Evolutionary conservation across 2,113 vertebrate genomes (phyloP).

Genomic region (Notothenia rossii): DNA sequence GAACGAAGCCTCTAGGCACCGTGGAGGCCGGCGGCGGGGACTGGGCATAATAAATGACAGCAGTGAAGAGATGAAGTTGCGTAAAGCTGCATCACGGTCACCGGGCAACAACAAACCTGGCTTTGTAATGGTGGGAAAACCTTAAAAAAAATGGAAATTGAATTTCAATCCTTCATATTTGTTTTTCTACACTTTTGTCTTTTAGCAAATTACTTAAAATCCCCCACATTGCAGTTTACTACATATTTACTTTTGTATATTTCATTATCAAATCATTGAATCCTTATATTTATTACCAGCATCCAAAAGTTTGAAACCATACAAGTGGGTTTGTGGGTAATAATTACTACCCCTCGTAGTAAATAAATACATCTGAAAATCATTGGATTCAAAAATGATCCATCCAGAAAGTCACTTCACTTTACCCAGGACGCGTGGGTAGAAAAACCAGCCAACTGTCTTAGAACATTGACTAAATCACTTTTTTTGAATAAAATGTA

Average conservation of each 20-base stretch:
- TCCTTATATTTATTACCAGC: not conserved
- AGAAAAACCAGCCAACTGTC: not conserved
- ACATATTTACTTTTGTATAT: not conserved
- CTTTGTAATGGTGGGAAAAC: not conserved
- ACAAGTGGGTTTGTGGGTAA: not conserved
- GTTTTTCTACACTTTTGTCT: not conserved
- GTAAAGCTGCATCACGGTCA: slow-evolving; percentile 24
- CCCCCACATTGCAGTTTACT: not conserved
- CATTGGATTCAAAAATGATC: not conserved
- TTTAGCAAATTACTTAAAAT: not conserved
- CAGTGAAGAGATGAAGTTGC: slow-evolving; percentile 55
- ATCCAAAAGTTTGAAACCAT: not conserved
- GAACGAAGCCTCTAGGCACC: slow-evolving; percentile 50
- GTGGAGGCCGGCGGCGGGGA: slow-evolving; percentile 42
- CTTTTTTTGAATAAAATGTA: not conserved
- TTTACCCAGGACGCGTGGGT: not conserved
- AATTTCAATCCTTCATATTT: not conserved
- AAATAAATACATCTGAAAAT: not conserved
- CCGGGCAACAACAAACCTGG: not conserved
- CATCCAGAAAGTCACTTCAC: not conserved
- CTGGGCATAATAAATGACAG: slow-evolving; percentile 60
- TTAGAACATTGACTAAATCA: not conserved
- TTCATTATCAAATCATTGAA: not conserved
- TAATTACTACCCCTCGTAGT: not conserved
- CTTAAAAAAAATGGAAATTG: slow-evolving; percentile 3